Evolutionary conservation across 92 coral and sea anemone genomes (phyloP).

Genomic region (Epizoanthus illoricatus): DNA sequence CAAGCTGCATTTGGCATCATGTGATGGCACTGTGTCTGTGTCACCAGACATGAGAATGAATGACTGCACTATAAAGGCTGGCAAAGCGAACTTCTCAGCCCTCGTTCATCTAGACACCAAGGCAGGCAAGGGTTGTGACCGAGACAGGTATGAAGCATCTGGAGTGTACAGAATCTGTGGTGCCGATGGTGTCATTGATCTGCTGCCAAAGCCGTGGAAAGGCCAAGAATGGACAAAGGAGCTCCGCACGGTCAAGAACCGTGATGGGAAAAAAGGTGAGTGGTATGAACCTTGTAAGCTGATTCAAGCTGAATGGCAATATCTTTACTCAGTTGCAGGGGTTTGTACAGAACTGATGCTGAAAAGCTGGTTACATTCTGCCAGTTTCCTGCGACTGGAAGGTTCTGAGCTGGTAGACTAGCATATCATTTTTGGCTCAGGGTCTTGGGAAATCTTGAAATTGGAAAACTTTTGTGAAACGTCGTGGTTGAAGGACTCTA

Average conservation of each 20-base stretch:
- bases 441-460: no score
- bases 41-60: constrained; percentile 72
- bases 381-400: no score
- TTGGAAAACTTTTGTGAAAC: no score
- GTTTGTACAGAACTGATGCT: no score
- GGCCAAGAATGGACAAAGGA: constrained; percentile 76
- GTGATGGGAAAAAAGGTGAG: constrained; percentile 48
- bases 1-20: constrained; percentile 54
- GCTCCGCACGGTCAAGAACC: constrained; percentile 32
- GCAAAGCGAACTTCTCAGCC: constrained; percentile 71
- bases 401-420: no score
- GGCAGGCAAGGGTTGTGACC: constrained; percentile 85
- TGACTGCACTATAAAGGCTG: constrained; percentile 56
- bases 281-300: background rate
- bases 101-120: constrained; percentile 57
- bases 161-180: constrained; percentile 83
- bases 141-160: constrained; percentile 83
- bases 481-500: no score
- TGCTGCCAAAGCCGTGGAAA: constrained; percentile 74
- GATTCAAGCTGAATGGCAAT: background rate
- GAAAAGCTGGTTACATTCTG: no score
- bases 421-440: no score
- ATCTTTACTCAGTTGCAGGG: no score
- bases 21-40: constrained; percentile 68
- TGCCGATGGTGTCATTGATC: constrained; percentile 66